These are phyloP conservation scores for Campylomormyrus numenius DNA, from an alignment of 2,113 vertebrate species.

Conservation along the genomic window DNA sequence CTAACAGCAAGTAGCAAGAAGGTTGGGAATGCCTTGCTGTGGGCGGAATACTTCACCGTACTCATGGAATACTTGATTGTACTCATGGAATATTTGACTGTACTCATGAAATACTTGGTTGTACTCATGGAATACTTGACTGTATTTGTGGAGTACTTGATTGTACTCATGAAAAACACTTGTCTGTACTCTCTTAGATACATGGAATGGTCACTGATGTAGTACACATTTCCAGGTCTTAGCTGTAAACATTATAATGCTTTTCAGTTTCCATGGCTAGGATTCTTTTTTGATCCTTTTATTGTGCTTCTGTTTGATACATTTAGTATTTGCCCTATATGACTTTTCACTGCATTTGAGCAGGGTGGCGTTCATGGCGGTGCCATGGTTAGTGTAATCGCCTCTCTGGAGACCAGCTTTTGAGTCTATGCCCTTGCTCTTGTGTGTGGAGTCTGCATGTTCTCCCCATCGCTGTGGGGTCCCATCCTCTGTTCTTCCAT, in stretches of 20 bases:
- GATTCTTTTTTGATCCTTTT: background rate
- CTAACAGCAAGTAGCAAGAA: constrained; percentile 19
- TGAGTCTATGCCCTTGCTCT: background rate
- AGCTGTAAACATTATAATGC: background rate
- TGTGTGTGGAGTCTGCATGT: background rate
- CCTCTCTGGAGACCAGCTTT: background rate
- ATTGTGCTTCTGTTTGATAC: background rate
- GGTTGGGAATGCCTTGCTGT: background rate
- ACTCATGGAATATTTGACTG: background rate
- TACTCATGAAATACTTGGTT: background rate
- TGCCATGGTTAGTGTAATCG: background rate
- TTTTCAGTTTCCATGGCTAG: background rate
- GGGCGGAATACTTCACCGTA: background rate
- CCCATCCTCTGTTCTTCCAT: background rate
- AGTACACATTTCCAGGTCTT: background rate
- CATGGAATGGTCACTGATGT: background rate
- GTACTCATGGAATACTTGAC: background rate
- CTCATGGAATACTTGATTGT: background rate
- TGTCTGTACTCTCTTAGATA: background rate
- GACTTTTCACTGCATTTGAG: background rate
- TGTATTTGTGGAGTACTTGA: background rate
- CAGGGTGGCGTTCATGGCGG: background rate
- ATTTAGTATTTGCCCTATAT: background rate
- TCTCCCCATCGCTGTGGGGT: background rate
- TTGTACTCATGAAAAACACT: background rate